These are phyloP conservation scores for Condylura cristata DNA, from an alignment of 2,113 vertebrate species.

Conservation along the genomic window DNA sequence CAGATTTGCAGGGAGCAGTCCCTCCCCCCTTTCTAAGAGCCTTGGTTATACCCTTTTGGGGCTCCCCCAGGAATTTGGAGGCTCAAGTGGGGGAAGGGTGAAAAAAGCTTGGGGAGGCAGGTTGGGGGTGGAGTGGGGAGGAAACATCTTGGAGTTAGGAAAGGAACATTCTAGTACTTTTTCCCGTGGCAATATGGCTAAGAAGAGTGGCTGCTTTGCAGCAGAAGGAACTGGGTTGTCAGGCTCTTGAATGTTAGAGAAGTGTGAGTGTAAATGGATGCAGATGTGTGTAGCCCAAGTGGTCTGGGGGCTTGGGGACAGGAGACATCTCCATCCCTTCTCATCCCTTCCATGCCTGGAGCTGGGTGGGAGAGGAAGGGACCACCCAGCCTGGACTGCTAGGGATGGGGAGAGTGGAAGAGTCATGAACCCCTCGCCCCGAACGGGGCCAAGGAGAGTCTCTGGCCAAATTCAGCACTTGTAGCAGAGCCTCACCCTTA, in stretches of 20 bases:
- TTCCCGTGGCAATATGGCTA: background rate
- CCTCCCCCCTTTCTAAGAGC: background rate
- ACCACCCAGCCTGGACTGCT: background rate
- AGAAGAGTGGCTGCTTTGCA: background rate
- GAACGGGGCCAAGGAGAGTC: background rate
- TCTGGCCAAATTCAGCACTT: slow-evolving; percentile 51
- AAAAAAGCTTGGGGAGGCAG: background rate
- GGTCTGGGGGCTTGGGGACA: background rate
- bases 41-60: background rate
- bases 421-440: background rate
- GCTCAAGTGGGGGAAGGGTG: background rate
- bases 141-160: background rate
- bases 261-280: too few species aligned
- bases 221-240: background rate
- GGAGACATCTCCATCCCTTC: background rate
- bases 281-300: background rate
- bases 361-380: background rate
- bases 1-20: slow-evolving; percentile 37
- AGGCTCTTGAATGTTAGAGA: background rate
- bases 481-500: background rate
- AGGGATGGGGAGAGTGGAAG: background rate
- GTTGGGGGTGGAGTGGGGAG: background rate
- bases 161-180: slow-evolving; percentile 4
- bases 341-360: background rate
- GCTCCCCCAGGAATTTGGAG: slow-evolving; percentile 41